phyloP scores from a whole-genome alignment of 1,140 invertebrate species.

The Metaphire vulgaris region DNA sequence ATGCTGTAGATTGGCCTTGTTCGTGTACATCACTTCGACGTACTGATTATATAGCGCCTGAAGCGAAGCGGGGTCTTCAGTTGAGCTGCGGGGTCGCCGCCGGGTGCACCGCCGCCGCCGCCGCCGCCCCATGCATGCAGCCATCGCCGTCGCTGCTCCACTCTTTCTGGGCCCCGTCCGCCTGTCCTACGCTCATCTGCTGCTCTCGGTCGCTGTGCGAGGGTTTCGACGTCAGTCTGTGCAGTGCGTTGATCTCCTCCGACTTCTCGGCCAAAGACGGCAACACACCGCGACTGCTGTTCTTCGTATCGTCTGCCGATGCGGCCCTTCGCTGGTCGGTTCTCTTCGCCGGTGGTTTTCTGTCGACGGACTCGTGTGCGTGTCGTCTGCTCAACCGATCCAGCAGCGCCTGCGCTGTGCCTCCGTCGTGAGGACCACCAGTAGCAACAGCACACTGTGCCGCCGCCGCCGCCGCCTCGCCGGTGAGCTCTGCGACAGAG shows the following conservation, averaged over 20 bases:
- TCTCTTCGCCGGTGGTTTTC: neutral
- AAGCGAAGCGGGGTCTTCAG: slow-evolving; percentile 30
- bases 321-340: neutral
- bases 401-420: too few relatives aligned
- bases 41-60: slow-evolving; percentile 48
- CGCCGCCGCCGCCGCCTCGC: too few relatives aligned
- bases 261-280: neutral
- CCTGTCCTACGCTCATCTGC: neutral
- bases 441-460: neutral
- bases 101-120: too few relatives aligned
- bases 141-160: slow-evolving; percentile 19
- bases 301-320: neutral
- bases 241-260: neutral
- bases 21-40: slow-evolving; percentile 63
- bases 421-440: too few relatives aligned
- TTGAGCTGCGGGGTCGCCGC: too few relatives aligned
- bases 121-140: too few relatives aligned
- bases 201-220: slow-evolving; percentile 19
- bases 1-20: slow-evolving; percentile 65
- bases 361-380: neutral
- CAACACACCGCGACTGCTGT: neutral
- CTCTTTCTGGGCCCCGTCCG: neutral
- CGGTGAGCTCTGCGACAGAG: too few relatives aligned
- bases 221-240: neutral
- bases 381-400: neutral